Base-by-base conservation (phyloP, 2,797 vertebrate genomes). In the Sebastes nivosus region DNA sequence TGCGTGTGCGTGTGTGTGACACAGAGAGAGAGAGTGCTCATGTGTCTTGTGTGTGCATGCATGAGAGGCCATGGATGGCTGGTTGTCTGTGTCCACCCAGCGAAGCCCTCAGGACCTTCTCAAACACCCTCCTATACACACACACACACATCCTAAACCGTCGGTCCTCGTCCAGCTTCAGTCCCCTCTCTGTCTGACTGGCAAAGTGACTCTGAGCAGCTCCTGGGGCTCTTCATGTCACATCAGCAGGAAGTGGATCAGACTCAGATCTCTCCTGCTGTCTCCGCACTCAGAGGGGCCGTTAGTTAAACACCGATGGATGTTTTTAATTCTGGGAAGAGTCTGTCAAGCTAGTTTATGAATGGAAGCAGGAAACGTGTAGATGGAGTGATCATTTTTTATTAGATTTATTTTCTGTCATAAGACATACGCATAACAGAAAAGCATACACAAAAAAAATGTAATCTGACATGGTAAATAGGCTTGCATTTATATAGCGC, bases 61-160 rank as follows among this genome's bases (percentile, higher is more conserved):
- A 81, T 88, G 88, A 86, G 84, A 80, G 83, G 90, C 87, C 85
- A 90, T 76, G 90, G 88, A 87, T 94, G 92, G 90, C 89, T 92
- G 92, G 79, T 86, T 94, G 92, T 88, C 90, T 89, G 80, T 93
- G 86, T 87, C 88, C 87, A 86, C 83, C 83, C 82, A 83, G 81
- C 32, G 60, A 87, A 87, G 81, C 88, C 87, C 80, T 82, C 54
- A 87, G 87, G 87, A 93, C 82, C 80, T 77, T 89, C 82, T 88
- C 82, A 79, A 85, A 88, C 74, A 83, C 57, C 67, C 78, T 73
- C 30, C 67, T 27, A 22, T 6, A 67, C 79, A 81, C 71, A 78
- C 76, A 55, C 64, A 61, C 64, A 61, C 67, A 72, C 59, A 64
- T 46, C 64, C 69, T 69, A 75, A 82, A 72, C 42, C 16, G 5